A percentile compares a stretch with the other conserved stretches of the same genome.
phyloP scores from a whole-genome alignment of 2,113 vertebrate genomes.

The Tonatia bakeri region DNA sequence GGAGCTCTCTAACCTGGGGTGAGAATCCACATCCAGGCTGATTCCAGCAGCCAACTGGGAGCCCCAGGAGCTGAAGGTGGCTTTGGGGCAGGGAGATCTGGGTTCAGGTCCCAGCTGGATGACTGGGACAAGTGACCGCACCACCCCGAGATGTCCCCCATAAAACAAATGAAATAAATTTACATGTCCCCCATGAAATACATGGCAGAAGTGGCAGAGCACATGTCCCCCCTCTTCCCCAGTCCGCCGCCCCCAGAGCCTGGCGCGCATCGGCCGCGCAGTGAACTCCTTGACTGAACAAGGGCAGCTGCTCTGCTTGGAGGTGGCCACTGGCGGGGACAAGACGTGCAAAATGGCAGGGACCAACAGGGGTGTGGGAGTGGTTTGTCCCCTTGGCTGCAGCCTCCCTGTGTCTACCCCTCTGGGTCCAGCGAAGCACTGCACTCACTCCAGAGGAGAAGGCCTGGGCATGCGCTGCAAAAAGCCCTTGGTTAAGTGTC shows the following conservation, averaged over 20 bases:
- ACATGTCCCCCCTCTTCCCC: background rate
- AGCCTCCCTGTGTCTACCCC: background rate
- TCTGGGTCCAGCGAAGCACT: background rate
- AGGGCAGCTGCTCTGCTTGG: background rate
- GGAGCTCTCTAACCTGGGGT: background rate
- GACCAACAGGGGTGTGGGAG: accelerated
- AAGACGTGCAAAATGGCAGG: accelerated
- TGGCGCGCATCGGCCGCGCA: accelerated
- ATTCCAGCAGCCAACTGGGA: too few relatives aligned
- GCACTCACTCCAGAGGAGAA: background rate
- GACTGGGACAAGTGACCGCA: background rate
- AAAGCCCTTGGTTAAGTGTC: background rate
- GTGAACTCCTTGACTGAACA: background rate
- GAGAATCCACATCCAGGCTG: accelerated
- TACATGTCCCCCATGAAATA: too few relatives aligned
- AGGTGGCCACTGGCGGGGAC: accelerated
- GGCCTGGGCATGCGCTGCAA: too few relatives aligned
- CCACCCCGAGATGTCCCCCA: background rate
- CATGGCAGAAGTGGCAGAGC: accelerated
- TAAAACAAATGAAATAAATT: too few relatives aligned
- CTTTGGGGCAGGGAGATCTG: background rate
- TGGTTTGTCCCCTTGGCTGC: too few relatives aligned
- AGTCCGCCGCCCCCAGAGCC: background rate
- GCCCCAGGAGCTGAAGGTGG: accelerated
- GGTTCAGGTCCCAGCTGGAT: background rate